Conservation (phyloP, 2,113 vertebrate species). For the Columba livia region DNA sequence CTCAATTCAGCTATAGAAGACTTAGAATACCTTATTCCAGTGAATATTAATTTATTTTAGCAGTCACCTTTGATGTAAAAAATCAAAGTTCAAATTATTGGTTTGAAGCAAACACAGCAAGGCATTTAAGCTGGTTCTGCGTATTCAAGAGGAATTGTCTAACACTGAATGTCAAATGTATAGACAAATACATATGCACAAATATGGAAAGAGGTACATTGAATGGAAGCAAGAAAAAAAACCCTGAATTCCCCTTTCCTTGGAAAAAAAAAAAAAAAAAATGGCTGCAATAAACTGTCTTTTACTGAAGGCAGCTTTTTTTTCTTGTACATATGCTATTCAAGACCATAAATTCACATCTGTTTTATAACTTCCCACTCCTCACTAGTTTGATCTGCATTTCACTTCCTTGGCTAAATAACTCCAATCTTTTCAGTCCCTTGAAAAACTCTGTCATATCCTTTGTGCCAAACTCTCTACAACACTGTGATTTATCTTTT, state of each 20-base stretch:
- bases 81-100: not conserved
- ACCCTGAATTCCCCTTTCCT: not conserved
- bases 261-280: not conserved
- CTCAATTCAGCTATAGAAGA: not conserved
- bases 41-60: slow-evolving; percentile 14
- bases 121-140: not conserved
- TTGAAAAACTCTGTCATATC: not conserved
- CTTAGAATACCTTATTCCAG: not conserved
- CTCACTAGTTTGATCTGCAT: not conserved
- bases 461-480: not conserved
- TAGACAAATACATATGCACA: not conserved
- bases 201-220: not conserved
- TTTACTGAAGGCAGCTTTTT: not conserved
- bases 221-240: not conserved
- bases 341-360: not conserved
- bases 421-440: not conserved
- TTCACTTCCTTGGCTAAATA: not conserved
- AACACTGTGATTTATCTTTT: not conserved
- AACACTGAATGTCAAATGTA: not conserved
- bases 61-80: not conserved
- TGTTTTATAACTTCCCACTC: not conserved
- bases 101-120: not conserved
- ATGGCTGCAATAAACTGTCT: not conserved
- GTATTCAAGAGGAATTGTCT: not conserved
- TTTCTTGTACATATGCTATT: not conserved